Conservation (phyloP, 1,140 invertebrate species). For the Zeugodacus cucurbitae region DNA sequence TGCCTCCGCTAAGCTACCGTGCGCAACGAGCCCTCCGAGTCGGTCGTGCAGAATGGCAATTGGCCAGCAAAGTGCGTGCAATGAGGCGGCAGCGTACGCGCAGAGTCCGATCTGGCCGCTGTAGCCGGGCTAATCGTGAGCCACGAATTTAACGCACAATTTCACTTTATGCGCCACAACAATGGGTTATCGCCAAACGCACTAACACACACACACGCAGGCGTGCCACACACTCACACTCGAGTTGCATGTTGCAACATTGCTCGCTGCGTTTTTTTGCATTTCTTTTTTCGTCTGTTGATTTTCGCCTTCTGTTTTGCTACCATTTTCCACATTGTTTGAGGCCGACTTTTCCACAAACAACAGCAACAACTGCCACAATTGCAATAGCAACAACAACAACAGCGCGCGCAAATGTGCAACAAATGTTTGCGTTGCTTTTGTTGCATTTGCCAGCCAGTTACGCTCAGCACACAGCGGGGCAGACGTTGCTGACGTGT, state of each 20-base stretch:
- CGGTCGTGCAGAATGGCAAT: not conserved
- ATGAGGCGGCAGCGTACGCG: not conserved
- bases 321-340: conserved; percentile 21
- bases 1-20: not conserved
- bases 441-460: not conserved
- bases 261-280: not conserved
- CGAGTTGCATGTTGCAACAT: not conserved
- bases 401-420: not conserved
- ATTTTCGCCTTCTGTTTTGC: conserved; percentile 15
- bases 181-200: not conserved
- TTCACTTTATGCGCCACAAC: conserved; percentile 34
- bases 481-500: not conserved
- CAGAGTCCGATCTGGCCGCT: not conserved
- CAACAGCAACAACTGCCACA: not conserved
- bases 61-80: conserved; percentile 19
- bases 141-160: conserved; percentile 38
- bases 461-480: not conserved
- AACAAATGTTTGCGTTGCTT: not conserved
- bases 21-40: not conserved
- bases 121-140: conserved; percentile 7
- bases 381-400: not conserved
- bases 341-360: not conserved
- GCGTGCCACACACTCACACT: not conserved
- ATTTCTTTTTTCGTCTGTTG: not conserved
- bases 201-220: not conserved